Evolutionary conservation across 2,888 invertebrate genomes (phyloP).

Genomic region (Leucophenga montana): DNA sequence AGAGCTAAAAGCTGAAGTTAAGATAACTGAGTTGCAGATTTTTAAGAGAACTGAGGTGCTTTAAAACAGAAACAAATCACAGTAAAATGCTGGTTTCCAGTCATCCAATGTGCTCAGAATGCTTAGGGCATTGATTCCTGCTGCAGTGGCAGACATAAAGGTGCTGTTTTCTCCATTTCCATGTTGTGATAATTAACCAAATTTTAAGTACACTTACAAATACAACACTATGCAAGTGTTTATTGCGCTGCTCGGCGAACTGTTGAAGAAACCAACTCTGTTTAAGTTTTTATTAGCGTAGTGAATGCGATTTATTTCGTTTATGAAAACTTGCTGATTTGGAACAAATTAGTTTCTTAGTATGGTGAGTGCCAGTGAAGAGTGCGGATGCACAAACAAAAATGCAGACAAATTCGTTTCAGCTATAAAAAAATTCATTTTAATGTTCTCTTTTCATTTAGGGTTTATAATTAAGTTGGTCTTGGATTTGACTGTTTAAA

Average conservation of each 20-base stretch:
- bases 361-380: not conserved
- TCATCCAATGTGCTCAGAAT: too few species aligned
- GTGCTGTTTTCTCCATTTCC: not conserved
- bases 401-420: not conserved
- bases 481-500: not conserved
- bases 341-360: slow-evolving; percentile 65
- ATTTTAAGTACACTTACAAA: slow-evolving; percentile 53
- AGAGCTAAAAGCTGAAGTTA: not conserved
- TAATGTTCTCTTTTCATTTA: not conserved
- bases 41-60: not conserved
- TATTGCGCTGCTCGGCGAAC: slow-evolving; percentile 41
- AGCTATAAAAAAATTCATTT: slow-evolving; percentile 13
- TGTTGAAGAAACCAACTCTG: slow-evolving; percentile 31
- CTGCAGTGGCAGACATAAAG: not conserved
- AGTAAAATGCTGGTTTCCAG: too few species aligned
- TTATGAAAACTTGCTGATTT: slow-evolving; percentile 68
- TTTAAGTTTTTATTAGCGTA: slow-evolving; percentile 48
- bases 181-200: slow-evolving; percentile 56
- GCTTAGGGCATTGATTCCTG: not conserved
- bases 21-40: not conserved
- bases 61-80: not conserved
- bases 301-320: slow-evolving; percentile 64
- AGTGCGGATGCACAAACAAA: not conserved
- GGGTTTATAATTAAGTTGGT: not conserved
- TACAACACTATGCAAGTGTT: slow-evolving; percentile 45